Percentiles rank a stretch among this genome's conserved stretches.
Evolutionary conservation across 2,888 invertebrate species (phyloP).

Genomic region (Hipparchia sbordonii): DNA sequence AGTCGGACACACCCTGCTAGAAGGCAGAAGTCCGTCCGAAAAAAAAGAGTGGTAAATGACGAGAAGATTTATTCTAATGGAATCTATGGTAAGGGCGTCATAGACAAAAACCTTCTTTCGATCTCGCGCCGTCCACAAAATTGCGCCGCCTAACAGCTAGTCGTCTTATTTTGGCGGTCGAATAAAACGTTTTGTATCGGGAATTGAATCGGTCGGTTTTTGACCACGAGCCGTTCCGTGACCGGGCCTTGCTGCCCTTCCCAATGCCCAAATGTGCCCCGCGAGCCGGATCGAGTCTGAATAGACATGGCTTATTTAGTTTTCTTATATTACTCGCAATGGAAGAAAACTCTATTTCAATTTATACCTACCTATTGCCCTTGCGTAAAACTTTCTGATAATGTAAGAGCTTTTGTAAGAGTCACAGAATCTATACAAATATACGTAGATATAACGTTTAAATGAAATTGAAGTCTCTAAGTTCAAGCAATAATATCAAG

Average conservation of each 20-base stretch:
- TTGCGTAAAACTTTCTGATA: too few relatives aligned
- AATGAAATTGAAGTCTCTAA: too few relatives aligned
- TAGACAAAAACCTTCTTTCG: constrained; percentile 37
- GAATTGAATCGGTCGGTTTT: constrained; percentile 66
- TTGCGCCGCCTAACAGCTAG: constrained; percentile 58
- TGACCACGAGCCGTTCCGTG: constrained; percentile 34
- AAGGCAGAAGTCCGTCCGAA: too few relatives aligned
- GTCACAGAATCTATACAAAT: too few relatives aligned
- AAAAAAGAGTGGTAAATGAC: neutral
- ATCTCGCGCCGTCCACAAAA: constrained; percentile 63
- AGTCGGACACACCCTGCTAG: too few relatives aligned
- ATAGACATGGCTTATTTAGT: constrained; percentile 19
- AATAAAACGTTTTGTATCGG: constrained; percentile 75
- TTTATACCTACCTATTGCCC: neutral
- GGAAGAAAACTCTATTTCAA: constrained; percentile 5
- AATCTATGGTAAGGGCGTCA: constrained; percentile 27
- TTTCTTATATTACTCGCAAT: neutral
- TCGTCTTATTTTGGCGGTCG: constrained; percentile 60
- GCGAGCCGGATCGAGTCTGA: constrained; percentile 29
- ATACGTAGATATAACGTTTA: too few relatives aligned
- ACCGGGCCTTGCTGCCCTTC: constrained; percentile 13
- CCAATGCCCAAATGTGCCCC: constrained; percentile 21
- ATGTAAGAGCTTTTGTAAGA: too few relatives aligned
- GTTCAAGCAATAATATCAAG: too few relatives aligned
- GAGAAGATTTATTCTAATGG: neutral